Evolutionary conservation across 2,113 vertebrate species (phyloP).

Genomic region (Tautogolabrus adspersus): DNA sequence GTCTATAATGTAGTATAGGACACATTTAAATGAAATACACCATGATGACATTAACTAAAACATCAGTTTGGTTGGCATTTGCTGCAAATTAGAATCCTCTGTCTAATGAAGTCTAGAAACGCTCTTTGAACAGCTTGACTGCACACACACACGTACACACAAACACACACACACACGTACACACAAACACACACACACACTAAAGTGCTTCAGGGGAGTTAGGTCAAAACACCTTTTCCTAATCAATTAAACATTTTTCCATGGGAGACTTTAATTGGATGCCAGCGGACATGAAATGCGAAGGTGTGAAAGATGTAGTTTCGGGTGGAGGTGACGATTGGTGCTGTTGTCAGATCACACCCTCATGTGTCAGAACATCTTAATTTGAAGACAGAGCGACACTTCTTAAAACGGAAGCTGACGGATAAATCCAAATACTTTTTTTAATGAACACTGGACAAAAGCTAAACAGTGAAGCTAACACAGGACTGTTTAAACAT

Average conservation of each 20-base stretch:
- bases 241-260: background rate
- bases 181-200: slow-evolving; percentile 17
- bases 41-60: slow-evolving; percentile 19
- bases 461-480: no score
- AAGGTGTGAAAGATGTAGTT: background rate
- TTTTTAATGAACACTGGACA: no score
- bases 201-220: slow-evolving; percentile 5
- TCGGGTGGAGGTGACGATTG: background rate
- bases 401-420: no score
- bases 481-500: no score
- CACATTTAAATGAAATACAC: slow-evolving; percentile 13
- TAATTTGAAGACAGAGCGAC: no score
- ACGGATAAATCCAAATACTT: no score
- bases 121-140: background rate
- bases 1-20: slow-evolving; percentile 4
- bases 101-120: slow-evolving; percentile 24
- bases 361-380: no score
- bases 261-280: slow-evolving; percentile 46
- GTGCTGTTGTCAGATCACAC: no score
- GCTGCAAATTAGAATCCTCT: slow-evolving; percentile 36
- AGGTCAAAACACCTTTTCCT: slow-evolving; percentile 12
- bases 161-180: slow-evolving; percentile 7
- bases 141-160: slow-evolving; percentile 5
- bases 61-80: slow-evolving; percentile 15
- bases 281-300: background rate